phyloP scores from a whole-genome alignment of 2,888 invertebrate species.

The Seladonia tumulorum region DNA sequence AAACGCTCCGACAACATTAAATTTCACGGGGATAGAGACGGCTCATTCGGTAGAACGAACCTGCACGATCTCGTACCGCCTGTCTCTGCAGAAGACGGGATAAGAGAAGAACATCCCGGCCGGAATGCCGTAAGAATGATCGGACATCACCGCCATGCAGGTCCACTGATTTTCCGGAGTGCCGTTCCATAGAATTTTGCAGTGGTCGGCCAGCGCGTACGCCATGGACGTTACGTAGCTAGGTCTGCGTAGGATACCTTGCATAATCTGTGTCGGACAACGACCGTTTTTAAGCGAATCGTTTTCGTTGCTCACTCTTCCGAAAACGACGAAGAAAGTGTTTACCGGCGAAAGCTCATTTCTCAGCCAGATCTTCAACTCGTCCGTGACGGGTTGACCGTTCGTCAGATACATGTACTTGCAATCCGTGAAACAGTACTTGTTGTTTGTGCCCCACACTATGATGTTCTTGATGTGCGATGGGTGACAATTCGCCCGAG shows the following conservation, averaged over 20 bases:
- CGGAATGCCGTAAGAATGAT: conserved; percentile 60
- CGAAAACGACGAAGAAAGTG: neutral
- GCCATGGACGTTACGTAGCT: conserved; percentile 49
- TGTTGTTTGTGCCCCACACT: conserved; percentile 65
- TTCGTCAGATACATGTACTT: conserved; percentile 54
- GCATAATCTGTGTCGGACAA: conserved; percentile 47
- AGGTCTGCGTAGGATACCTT: conserved; percentile 18
- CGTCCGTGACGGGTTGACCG: conserved; percentile 28
- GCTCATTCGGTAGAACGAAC: conserved; percentile 28
- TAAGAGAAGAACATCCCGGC: conserved; percentile 63
- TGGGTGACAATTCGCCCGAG: conserved; percentile 37
- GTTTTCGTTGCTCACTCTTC: neutral
- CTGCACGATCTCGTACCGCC: conserved; percentile 61
- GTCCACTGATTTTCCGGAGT: conserved; percentile 66
- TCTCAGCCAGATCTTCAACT: conserved; percentile 55
- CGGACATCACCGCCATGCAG: conserved; percentile 65
- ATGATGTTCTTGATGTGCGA: conserved; percentile 68
- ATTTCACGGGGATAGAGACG: neutral
- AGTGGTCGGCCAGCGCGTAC: conserved; percentile 65
- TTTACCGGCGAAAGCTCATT: conserved; percentile 54
- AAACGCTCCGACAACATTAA: neutral
- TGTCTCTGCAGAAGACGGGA: conserved; percentile 62
- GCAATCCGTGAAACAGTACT: conserved; percentile 56
- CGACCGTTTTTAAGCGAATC: neutral
- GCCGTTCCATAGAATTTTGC: conserved; percentile 61